phyloP scores from a whole-genome alignment of 2,888 invertebrate genomes.

The Gerosis bhagava region DNA sequence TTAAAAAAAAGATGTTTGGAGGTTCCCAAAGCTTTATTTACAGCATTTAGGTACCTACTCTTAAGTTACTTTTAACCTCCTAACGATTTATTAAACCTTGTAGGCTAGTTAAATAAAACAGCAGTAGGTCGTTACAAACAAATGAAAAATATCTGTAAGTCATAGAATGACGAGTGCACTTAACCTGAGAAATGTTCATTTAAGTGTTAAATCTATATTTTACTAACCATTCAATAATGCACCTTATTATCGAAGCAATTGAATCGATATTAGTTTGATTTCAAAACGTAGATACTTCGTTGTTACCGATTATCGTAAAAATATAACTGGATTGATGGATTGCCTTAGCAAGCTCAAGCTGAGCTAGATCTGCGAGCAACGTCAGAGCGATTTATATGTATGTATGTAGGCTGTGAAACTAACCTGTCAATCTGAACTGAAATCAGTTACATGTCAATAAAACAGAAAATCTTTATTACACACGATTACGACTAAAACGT shows the following conservation, averaged over 20 bases:
- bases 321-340: conserved; percentile 14
- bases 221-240: neutral
- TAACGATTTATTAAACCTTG: too few species aligned
- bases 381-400: conserved; percentile 10
- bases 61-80: too few species aligned
- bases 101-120: too few species aligned
- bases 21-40: too few species aligned
- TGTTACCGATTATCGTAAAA: neutral
- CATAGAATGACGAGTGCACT: conserved; percentile 7
- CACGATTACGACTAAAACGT: neutral
- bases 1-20: too few species aligned
- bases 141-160: too few species aligned
- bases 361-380: conserved; percentile 11
- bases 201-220: neutral
- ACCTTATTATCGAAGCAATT: neutral
- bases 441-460: conserved; percentile 12
- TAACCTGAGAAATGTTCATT: conserved; percentile 13
- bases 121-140: too few species aligned
- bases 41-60: too few species aligned
- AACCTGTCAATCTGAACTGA: conserved; percentile 12
- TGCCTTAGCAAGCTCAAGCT: conserved; percentile 8
- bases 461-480: neutral
- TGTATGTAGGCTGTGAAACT: conserved; percentile 4
- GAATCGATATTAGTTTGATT: neutral
- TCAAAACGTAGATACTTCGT: neutral